Base-by-base conservation (phyloP, 2,797 vertebrate species). In the Brachymystax lenok region DNA sequence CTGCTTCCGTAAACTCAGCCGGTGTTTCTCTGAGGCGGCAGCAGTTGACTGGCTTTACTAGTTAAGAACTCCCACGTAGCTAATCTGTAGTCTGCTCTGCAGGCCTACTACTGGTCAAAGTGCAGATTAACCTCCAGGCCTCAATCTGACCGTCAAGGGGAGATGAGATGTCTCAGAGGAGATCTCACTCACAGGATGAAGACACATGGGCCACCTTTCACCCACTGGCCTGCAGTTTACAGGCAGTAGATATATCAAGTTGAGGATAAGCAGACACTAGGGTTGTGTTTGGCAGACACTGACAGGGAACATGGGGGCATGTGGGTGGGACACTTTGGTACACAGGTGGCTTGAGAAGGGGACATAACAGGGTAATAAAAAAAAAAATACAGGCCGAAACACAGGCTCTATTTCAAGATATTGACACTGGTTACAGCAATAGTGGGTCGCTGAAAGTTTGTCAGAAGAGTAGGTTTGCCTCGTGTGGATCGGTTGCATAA, bases 121-220 rank as follows among this genome's bases (percentile, higher is more conserved):
- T 54, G 73, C 50, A 75, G 77, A 79, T 80, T 76, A 81, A 77
- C 70, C 64, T 52, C 19, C 33, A 79, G 78, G 3, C 66, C 74
- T 78, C 66, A 76, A 74, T 76, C 66, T 78, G 66, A 68, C 54
- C 19, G 7, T 59, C 56, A 59, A 59, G 19, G 14, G 56, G 56
- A 59, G n/a, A 59, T n/a, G 19, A 5, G 54, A 56, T 17, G 1
- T 56, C 54, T 56, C 4, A 56, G 54, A 56, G 54, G 19, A 46
- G 10, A 46, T 12, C 40, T 46, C 40, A 59, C 56, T n/a, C 14
- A 52, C 63, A 4, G 28, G 54, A 27, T 50, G 66, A 51, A 27
- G 30, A 71, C 0, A 69, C 21, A 61, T n/a, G 73, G 17, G 8
- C 16, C 17, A 59, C 56, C 19, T 59, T 59, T 59, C 17, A 59